Conservation (phyloP, 2,888 invertebrate species). For the Salticus scenicus region DNA sequence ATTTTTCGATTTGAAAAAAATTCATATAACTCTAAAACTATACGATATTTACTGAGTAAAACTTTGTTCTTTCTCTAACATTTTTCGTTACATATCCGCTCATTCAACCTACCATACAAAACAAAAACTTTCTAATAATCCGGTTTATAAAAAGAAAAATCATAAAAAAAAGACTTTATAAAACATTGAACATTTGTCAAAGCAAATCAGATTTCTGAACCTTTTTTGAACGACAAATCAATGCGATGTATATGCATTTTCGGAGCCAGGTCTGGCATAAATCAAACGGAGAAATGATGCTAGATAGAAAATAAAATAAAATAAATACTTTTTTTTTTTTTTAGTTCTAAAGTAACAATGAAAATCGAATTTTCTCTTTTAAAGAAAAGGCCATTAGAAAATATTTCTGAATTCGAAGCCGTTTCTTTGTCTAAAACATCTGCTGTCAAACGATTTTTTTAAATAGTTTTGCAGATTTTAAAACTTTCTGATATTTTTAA, state of each 20-base stretch:
- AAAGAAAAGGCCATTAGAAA: neutral
- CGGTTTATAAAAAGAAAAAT: too few species aligned
- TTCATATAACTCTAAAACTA: too few species aligned
- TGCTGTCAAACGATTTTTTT: neutral
- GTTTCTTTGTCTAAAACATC: neutral
- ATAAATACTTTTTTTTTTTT: neutral
- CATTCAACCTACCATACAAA: too few species aligned
- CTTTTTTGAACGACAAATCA: neutral
- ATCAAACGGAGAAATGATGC: conserved; percentile 1
- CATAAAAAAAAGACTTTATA: neutral
- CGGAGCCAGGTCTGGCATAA: neutral
- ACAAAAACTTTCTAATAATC: too few species aligned
- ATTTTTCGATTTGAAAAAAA: too few species aligned
- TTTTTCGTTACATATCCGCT: too few species aligned
- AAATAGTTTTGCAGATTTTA: neutral
- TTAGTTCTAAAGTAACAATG: neutral
- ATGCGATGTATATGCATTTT: neutral
- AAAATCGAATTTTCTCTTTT: neutral
- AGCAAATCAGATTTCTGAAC: neutral
- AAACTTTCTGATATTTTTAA: too few species aligned
- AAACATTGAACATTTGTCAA: neutral
- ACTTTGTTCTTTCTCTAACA: too few species aligned
- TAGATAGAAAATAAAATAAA: neutral
- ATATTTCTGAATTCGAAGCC: neutral
- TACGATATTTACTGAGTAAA: too few species aligned